Evolutionary conservation across 2,113 vertebrate species (phyloP), one percentile per base, ranked within the genome.

Genomic region (Astur gentilis): DNA sequence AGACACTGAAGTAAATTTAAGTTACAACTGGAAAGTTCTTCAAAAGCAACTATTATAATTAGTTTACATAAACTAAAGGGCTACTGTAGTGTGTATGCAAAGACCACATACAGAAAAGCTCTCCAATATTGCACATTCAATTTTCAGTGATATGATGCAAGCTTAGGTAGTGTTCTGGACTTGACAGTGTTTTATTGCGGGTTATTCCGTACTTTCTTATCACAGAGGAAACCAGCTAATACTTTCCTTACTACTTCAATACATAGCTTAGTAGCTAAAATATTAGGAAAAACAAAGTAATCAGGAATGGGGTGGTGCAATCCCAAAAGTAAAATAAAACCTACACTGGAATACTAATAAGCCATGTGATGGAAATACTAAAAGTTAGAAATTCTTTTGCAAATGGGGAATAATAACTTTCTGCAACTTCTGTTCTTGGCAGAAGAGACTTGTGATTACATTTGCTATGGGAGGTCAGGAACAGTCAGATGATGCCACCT

Each of bases 241-340:
- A 83, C 87, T 96, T 95, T 96, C 79, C 76, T 96, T 72, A 69
- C 42, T 71, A 52, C 26, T 95, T 90, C 80, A 93, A 88, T 42
- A 70, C 66, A 78, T 71, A 72, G 17, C 20, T 95, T 71, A 82
- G 49, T 72, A 89, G 82, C 38, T 95, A 86, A 91, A 38, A 61
- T 0, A 0, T 70, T 69, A 85, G 73, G 83, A 95, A 97, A 97
- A 96, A 98, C 93, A 98, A 97, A 94, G 57, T 94, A 93, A 93
- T 98, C 92, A 97, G 90, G 94, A 98, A 97, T 67, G 72, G 96
- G 97, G 97, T 94, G 97, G 97, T 97, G 90, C 76, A 88, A 90
- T 98, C 98, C 96, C 97, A 47, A 80, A 97, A 91, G 97, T 86
- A 87, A 97, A 97, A 97, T 95, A 83, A 96, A 95, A 93, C 87